Percentiles rank a stretch among this genome's conserved stretches.
These are phyloP conservation scores for Ammodytes dubius DNA, from an alignment of 2,113 vertebrate genomes.

Conservation along the genomic window DNA sequence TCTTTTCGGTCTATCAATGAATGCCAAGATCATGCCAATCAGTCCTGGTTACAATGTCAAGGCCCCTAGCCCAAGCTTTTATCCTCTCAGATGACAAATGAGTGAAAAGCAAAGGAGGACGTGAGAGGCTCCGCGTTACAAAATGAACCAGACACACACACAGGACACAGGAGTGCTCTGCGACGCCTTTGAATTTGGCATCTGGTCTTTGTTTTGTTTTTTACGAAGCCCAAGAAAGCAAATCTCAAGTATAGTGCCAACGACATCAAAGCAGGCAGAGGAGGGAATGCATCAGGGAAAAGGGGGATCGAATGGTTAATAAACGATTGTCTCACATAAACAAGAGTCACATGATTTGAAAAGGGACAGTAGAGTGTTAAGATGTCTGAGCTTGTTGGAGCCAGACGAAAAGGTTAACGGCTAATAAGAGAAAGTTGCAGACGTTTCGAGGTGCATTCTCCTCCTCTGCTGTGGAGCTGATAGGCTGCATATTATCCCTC, in stretches of 20 bases:
- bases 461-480: slow-evolving; percentile 11
- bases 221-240: slow-evolving; percentile 13
- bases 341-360: neutral
- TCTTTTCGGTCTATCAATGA: neutral
- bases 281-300: neutral
- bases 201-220: neutral
- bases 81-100: slow-evolving; percentile 47
- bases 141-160: slow-evolving; percentile 45
- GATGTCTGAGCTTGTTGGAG: neutral
- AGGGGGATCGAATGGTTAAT: neutral
- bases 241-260: neutral
- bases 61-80: slow-evolving; percentile 17
- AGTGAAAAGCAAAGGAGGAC: slow-evolving; percentile 40
- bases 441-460: slow-evolving; percentile 16
- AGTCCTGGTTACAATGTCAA: neutral
- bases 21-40: neutral
- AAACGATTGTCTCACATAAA: slow-evolving; percentile 6
- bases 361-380: neutral
- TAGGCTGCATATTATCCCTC: slow-evolving; percentile 10
- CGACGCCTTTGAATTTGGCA: neutral
- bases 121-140: slow-evolving; percentile 12
- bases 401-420: neutral
- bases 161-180: slow-evolving; percentile 1
- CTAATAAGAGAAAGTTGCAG: slow-evolving; percentile 35
- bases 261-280: slow-evolving; percentile 20